Conservation (phyloP, 2,113 vertebrate genomes). For the Apteryx mantelli region DNA sequence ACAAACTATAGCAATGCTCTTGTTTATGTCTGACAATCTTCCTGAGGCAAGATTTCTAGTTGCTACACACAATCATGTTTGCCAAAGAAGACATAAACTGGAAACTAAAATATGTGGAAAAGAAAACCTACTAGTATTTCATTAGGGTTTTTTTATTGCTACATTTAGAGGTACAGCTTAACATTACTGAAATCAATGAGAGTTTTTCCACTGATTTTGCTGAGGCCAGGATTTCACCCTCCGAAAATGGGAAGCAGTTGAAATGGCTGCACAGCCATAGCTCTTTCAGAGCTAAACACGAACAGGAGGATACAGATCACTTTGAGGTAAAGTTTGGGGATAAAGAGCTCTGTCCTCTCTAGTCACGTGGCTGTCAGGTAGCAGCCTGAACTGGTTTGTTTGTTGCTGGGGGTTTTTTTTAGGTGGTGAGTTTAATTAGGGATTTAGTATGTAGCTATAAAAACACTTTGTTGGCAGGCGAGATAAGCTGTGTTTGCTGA, state of each 20-base stretch:
- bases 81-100: background rate
- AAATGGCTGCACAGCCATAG: background rate
- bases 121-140: background rate
- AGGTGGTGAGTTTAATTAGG: background rate
- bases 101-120: background rate
- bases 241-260: background rate
- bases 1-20: background rate
- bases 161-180: background rate
- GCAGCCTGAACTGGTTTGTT: background rate
- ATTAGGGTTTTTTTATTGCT: background rate
- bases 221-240: background rate
- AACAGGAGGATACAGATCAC: background rate
- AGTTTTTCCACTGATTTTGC: background rate
- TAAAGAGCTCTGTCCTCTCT: background rate
- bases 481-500: slow-evolving; percentile 41
- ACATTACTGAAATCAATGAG: background rate
- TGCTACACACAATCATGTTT: background rate
- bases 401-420: background rate
- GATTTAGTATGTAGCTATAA: slow-evolving; percentile 18
- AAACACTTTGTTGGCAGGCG: background rate
- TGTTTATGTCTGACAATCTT: background rate
- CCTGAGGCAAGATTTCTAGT: background rate
- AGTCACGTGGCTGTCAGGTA: background rate
- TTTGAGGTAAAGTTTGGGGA: background rate
- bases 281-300: background rate